A percentile compares a stretch with the other conserved stretches of the same genome.
phyloP scores from a whole-genome alignment of 1,140 invertebrate genomes.

The Papilio xuthus region DNA sequence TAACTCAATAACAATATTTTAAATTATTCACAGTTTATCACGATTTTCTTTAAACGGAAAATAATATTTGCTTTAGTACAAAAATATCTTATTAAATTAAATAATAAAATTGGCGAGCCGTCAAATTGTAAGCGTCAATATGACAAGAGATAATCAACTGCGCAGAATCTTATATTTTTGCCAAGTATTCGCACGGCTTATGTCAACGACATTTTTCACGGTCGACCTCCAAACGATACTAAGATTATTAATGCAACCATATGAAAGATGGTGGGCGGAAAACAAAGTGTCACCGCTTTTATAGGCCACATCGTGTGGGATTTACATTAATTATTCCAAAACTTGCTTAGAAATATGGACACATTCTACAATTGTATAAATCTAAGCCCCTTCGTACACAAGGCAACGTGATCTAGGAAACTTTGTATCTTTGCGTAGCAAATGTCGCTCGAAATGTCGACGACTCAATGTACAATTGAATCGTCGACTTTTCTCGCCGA shows the following conservation, averaged over 20 bases:
- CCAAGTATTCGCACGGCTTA: conserved; percentile 8
- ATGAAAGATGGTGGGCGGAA: conserved; percentile 24
- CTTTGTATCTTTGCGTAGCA: too few relatives aligned
- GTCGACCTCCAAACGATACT: conserved; percentile 22
- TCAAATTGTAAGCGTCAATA: conserved; percentile 31
- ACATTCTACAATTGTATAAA: background rate
- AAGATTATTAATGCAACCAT: conserved; percentile 6
- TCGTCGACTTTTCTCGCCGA: too few relatives aligned
- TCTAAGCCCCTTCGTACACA: background rate
- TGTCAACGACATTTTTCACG: conserved; percentile 35
- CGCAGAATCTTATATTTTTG: conserved; percentile 14
- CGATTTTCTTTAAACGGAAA: background rate
- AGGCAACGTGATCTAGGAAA: too few relatives aligned
- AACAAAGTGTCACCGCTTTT: conserved; percentile 10
- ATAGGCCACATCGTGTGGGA: background rate
- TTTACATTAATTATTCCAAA: conserved; percentile 4
- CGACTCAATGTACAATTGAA: too few relatives aligned
- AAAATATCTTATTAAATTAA: conserved; percentile 23
- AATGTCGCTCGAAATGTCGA: too few relatives aligned
- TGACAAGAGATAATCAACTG: conserved; percentile 27
- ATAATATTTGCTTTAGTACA: conserved; percentile 6
- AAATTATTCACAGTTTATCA: too few relatives aligned
- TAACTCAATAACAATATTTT: too few relatives aligned
- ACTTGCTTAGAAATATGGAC: background rate
- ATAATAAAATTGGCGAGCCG: conserved; percentile 28